phyloP scores from a whole-genome alignment of 2,113 vertebrate genomes.

The Macrotis lagotis region DNA sequence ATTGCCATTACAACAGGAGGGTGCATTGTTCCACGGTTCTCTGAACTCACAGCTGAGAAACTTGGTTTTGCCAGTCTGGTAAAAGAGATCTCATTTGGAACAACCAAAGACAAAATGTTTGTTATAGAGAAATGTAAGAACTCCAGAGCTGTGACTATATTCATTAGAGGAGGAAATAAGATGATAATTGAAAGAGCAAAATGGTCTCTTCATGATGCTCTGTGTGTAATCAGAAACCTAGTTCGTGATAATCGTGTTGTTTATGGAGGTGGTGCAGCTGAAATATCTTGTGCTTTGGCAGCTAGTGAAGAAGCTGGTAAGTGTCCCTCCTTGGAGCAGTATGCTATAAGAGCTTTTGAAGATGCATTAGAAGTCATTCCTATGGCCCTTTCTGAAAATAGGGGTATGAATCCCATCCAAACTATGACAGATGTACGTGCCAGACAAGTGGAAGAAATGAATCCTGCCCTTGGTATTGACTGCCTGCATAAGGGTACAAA shows the following conservation, averaged over 20 bases:
- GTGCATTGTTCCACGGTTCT: slow-evolving; percentile 95
- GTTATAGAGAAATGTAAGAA: slow-evolving; percentile 98
- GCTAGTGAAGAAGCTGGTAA: slow-evolving; percentile 96
- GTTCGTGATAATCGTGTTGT: slow-evolving; percentile 95
- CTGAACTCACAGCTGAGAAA: slow-evolving; percentile 94
- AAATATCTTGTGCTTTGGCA: slow-evolving; percentile 95
- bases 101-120: slow-evolving; percentile 97
- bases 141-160: slow-evolving; percentile 96
- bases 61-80: slow-evolving; percentile 93
- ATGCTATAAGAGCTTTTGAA: slow-evolving; percentile 97
- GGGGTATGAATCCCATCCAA: slow-evolving; percentile 96
- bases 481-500: slow-evolving; percentile 94
- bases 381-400: slow-evolving; percentile 96
- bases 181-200: slow-evolving; percentile 99
- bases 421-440: slow-evolving; percentile 96
- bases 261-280: slow-evolving; percentile 95
- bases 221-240: slow-evolving; percentile 98
- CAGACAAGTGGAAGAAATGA: slow-evolving; percentile 92
- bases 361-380: slow-evolving; percentile 97
- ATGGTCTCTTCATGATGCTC: slow-evolving; percentile 95
- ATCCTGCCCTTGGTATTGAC: slow-evolving; percentile 94
- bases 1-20: slow-evolving; percentile 97
- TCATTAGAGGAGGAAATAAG: slow-evolving; percentile 98
- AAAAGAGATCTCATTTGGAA: slow-evolving; percentile 95
- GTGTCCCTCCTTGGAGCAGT: slow-evolving; percentile 98